Percentiles rank a stretch among this genome's conserved stretches.
Conservation (phyloP, 1,140 invertebrate genomes). For the Caenorhabditis elegans region DNA sequence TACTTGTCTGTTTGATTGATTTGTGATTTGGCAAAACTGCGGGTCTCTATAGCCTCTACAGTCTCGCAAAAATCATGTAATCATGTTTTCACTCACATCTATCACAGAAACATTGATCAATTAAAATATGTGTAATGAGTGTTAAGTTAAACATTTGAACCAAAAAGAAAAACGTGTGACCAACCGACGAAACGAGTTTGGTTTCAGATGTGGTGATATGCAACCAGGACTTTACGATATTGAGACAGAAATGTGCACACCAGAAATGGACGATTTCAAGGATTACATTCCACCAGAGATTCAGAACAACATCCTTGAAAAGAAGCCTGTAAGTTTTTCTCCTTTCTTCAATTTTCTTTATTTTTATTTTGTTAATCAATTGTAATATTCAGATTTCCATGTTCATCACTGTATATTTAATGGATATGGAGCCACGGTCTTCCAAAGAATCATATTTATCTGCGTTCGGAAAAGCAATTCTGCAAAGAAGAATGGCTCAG, state of each 20-base stretch:
- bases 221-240: slow-evolving; percentile 64
- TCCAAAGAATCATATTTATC: slow-evolving; percentile 63
- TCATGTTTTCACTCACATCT: no score
- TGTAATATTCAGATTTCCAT: slow-evolving; percentile 66
- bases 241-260: slow-evolving; percentile 67
- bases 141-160: not conserved
- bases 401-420: slow-evolving; percentile 66
- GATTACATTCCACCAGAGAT: slow-evolving; percentile 65
- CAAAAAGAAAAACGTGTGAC: not conserved
- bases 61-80: no score
- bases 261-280: slow-evolving; percentile 65
- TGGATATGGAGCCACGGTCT: slow-evolving; percentile 64
- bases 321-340: slow-evolving; percentile 57
- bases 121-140: not conserved
- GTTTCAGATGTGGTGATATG: slow-evolving; percentile 48
- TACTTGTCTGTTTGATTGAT: not conserved
- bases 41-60: no score
- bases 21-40: not conserved
- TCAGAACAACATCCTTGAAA: slow-evolving; percentile 65
- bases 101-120: not conserved
- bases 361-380: no score
- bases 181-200: not conserved
- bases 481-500: slow-evolving; percentile 65
- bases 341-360: not conserved
- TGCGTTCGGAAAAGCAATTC: slow-evolving; percentile 63